These are phyloP conservation scores for Poeciliopsis presidionis DNA, from an alignment of 2,797 vertebrate genomes.

Conservation along the genomic window DNA sequence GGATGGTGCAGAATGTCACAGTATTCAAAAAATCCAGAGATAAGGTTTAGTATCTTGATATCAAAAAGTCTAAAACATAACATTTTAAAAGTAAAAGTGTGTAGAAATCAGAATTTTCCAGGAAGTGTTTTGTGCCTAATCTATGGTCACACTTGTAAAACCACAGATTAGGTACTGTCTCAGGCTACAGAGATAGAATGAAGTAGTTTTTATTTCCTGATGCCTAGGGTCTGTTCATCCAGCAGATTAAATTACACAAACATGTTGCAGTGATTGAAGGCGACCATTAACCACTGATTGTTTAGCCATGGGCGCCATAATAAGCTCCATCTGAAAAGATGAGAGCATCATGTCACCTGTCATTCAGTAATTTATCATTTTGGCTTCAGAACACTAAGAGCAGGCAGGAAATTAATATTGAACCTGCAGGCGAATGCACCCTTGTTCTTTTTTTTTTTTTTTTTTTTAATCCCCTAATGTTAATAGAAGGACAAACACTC, in stretches of 20 bases:
- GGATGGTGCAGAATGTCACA: not conserved
- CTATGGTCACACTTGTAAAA: not conserved
- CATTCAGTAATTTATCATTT: not conserved
- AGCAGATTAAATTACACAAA: not conserved
- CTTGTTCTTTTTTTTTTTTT: too few relatives aligned
- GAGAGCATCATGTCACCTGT: not conserved
- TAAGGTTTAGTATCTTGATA: not conserved
- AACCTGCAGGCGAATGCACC: not conserved
- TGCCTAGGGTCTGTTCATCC: not conserved
- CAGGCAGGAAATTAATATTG: not conserved
- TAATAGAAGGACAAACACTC: too few relatives aligned
- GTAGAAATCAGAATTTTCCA: not conserved
- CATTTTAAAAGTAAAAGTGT: not conserved
- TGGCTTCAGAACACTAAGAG: not conserved
- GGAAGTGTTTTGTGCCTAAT: not conserved
- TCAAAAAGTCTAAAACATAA: not conserved
- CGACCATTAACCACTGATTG: not conserved
- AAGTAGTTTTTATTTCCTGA: not conserved
- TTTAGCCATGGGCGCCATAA: not conserved
- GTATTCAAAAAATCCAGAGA: not conserved
- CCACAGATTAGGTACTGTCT: not conserved
- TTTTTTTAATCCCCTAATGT: not conserved
- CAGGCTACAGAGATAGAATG: not conserved
- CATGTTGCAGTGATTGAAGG: not conserved
- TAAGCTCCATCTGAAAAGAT: not conserved